Conservation (phyloP, 37 sponge, comb jelly and placozoan species). For the Geodia barretti region DNA sequence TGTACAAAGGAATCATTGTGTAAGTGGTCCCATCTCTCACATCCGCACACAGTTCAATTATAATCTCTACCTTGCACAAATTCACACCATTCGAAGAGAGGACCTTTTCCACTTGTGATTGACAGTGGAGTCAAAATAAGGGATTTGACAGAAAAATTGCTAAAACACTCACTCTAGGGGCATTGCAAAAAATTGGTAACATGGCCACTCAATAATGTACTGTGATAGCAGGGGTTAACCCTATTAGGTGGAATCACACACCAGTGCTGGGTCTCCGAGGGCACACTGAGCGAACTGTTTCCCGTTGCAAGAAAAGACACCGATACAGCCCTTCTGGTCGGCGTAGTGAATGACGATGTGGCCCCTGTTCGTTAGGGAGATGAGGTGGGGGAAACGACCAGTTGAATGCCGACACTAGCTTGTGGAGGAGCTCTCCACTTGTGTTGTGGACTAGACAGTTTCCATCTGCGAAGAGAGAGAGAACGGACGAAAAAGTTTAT, state of each 20-base stretch:
- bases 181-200: too few relatives aligned
- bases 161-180: too few relatives aligned
- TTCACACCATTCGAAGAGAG: too few relatives aligned
- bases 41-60: background rate
- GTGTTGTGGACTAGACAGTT: constrained; percentile 52
- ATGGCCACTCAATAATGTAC: background rate
- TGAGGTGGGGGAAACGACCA: constrained; percentile 54
- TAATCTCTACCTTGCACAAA: too few relatives aligned
- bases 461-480: constrained; percentile 44
- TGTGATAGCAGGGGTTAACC: background rate
- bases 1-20: background rate
- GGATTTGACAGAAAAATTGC: too few relatives aligned
- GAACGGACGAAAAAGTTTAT: too few relatives aligned
- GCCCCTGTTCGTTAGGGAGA: constrained; percentile 43
- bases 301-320: constrained; percentile 77
- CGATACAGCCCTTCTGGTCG: constrained; percentile 77
- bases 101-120: too few relatives aligned
- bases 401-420: constrained; percentile 28
- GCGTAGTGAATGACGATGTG: constrained; percentile 76
- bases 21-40: background rate
- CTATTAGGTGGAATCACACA: constrained; percentile 5
- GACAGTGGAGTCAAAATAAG: too few relatives aligned
- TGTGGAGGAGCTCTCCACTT: constrained; percentile 69
- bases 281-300: constrained; percentile 40
- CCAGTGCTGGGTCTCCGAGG: constrained; percentile 51